Conservation (phyloP, 2,797 vertebrate species). For the Synanceia verrucosa region DNA sequence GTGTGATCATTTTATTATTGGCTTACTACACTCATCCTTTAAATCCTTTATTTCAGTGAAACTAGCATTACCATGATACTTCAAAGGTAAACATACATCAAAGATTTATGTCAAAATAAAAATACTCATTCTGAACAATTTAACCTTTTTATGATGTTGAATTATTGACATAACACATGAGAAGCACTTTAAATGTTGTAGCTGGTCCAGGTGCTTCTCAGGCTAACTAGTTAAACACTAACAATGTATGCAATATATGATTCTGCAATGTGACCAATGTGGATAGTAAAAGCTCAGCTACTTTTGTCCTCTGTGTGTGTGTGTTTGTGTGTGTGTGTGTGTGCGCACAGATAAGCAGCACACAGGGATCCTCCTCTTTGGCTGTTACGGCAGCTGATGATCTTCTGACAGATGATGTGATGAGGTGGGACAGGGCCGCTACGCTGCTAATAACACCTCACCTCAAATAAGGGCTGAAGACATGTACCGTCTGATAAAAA, state of each 20-base stretch:
- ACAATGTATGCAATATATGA: background rate
- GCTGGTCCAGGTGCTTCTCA: background rate
- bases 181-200: background rate
- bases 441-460: conserved; percentile 71
- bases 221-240: background rate
- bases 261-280: background rate
- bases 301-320: conserved; percentile 20
- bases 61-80: background rate
- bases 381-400: conserved; percentile 51
- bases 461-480: conserved; percentile 64
- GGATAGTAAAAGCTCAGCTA: no score
- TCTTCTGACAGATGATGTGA: conserved; percentile 72
- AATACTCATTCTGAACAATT: background rate
- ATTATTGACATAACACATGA: background rate
- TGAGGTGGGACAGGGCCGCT: conserved; percentile 55
- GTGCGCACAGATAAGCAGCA: conserved; percentile 44
- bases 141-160: background rate
- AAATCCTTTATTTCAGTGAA: background rate
- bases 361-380: conserved; percentile 33
- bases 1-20: background rate
- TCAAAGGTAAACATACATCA: background rate
- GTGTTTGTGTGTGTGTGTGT: conserved; percentile 27
- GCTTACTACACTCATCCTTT: background rate
- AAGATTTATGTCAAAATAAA: background rate
- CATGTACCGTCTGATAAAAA: conserved; percentile 69